phyloP scores from a whole-genome alignment of 2,888 invertebrate genomes.

The Xestoiulus laeticollis region DNA sequence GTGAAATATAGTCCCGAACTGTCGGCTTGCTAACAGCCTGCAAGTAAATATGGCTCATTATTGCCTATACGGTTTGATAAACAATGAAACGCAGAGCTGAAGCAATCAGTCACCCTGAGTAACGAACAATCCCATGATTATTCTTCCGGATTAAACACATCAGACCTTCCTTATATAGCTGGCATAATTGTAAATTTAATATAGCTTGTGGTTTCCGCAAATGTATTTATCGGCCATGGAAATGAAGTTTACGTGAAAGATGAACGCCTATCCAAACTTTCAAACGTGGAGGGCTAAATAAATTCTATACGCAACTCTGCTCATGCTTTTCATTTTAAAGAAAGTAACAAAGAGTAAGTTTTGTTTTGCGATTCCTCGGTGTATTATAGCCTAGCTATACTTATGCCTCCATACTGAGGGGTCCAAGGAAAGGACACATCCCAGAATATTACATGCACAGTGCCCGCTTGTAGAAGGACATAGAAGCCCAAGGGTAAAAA shows the following conservation, averaged over 20 bases:
- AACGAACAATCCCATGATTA: conserved; percentile 28
- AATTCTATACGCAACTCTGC: background rate
- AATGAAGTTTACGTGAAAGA: background rate
- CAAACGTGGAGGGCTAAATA: background rate
- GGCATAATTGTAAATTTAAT: conserved; percentile 3
- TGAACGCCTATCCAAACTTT: background rate
- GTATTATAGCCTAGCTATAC: too few species aligned
- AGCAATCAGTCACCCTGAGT: background rate
- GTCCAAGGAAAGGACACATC: too few species aligned
- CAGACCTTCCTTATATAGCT: background rate
- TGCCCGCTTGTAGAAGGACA: too few species aligned
- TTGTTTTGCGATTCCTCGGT: too few species aligned
- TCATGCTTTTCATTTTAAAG: too few species aligned
- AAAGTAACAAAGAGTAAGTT: too few species aligned
- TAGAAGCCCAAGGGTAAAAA: too few species aligned
- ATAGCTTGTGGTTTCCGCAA: background rate
- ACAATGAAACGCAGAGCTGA: conserved; percentile 7
- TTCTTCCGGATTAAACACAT: background rate
- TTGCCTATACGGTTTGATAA: conserved; percentile 27
- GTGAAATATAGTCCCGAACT: background rate
- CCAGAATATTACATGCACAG: too few species aligned
- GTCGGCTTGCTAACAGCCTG: background rate
- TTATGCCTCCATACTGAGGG: too few species aligned
- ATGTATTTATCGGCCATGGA: background rate
- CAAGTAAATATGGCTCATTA: background rate